A percentile compares a stretch with the other conserved stretches of the same genome.
Conservation (phyloP, 2,888 invertebrate species). For the Drosophila incognita region DNA sequence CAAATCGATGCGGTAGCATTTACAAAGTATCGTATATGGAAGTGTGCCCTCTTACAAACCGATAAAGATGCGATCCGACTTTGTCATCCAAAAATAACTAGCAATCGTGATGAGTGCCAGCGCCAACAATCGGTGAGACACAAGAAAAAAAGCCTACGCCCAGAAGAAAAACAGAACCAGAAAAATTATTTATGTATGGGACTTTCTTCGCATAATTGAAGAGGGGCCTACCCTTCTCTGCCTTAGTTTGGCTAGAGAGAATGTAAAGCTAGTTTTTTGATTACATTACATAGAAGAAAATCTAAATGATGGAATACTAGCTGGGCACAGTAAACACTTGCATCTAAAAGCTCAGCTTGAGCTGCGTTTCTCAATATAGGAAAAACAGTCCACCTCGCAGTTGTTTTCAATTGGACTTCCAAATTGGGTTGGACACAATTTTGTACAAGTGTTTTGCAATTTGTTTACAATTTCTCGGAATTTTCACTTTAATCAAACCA, state of each 20-base stretch:
- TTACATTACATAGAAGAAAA: neutral
- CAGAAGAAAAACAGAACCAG: conserved; percentile 5
- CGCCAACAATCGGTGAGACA: conserved; percentile 5
- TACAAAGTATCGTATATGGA: conserved; percentile 53
- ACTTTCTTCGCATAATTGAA: conserved; percentile 62
- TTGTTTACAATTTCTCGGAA: conserved; percentile 16
- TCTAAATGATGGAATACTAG: neutral
- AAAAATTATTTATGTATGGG: conserved; percentile 73
- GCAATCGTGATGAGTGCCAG: conserved; percentile 25
- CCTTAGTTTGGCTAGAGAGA: neutral
- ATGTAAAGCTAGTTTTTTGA: neutral
- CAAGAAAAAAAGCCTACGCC: conserved; percentile 55
- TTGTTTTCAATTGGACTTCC: conserved; percentile 22
- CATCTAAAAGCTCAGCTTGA: neutral
- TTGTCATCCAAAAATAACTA: conserved; percentile 66
- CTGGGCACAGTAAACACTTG: neutral
- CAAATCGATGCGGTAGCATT: conserved; percentile 79
- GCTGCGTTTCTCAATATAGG: neutral
- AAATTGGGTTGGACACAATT: conserved; percentile 16
- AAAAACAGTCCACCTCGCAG: neutral
- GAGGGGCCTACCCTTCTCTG: conserved; percentile 20
- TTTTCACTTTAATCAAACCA: conserved; percentile 21
- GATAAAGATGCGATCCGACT: conserved; percentile 63
- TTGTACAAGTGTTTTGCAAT: conserved; percentile 34
- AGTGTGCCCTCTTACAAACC: conserved; percentile 27